Conservation (phyloP, 2,888 invertebrate species). For the Actias luna region DNA sequence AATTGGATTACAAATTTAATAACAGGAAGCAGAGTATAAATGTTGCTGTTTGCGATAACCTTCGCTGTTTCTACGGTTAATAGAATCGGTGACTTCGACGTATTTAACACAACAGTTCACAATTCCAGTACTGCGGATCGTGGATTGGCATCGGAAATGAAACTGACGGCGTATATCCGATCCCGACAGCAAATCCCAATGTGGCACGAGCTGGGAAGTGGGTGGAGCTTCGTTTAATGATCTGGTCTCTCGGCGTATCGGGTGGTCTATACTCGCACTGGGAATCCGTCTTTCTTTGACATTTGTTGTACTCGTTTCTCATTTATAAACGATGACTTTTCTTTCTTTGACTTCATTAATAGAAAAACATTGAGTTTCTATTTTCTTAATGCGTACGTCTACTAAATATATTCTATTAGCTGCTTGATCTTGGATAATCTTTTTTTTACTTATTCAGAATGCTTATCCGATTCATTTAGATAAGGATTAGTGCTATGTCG, state of each 20-base stretch:
- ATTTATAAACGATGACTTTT: neutral
- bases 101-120: constrained; percentile 6
- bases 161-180: constrained; percentile 37
- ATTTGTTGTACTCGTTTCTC: neutral
- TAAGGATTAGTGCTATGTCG: no score
- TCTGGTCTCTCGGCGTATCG: constrained; percentile 11
- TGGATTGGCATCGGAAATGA: constrained; percentile 29
- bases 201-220: constrained; percentile 13
- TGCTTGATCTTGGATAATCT: no score
- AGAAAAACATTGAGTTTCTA: neutral
- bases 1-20: neutral
- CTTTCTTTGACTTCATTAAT: neutral
- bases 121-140: neutral
- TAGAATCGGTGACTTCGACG: neutral
- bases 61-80: neutral
- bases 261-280: constrained; percentile 13
- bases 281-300: constrained; percentile 5
- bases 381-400: neutral
- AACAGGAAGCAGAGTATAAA: neutral
- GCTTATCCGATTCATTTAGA: no score
- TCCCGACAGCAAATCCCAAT: constrained; percentile 20
- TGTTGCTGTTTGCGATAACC: neutral
- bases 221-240: constrained; percentile 14
- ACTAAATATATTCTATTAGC: no score
- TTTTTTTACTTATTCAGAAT: no score